Evolutionary conservation across 2,888 invertebrate genomes (phyloP).

Genomic region (Eumacrocentrus americanus): DNA sequence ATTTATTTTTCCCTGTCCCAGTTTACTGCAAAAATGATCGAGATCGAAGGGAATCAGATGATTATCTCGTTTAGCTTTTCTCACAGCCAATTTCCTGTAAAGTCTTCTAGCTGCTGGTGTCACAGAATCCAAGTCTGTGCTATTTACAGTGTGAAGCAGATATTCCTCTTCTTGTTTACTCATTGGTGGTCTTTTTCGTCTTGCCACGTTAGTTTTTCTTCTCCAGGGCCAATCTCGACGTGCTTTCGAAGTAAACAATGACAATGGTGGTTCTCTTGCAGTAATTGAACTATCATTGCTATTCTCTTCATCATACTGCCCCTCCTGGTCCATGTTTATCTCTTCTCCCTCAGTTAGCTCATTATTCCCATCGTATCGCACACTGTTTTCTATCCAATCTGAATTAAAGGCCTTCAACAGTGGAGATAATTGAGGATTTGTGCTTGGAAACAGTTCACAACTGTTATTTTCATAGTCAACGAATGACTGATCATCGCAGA

Average conservation of each 20-base stretch:
- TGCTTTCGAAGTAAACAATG: too few species aligned
- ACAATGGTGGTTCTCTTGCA: constrained; percentile 42
- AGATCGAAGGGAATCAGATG: constrained; percentile 66
- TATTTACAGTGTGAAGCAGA: constrained; percentile 56
- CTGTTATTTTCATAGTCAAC: constrained; percentile 48
- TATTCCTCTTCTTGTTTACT: constrained; percentile 63
- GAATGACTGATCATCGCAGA: background rate
- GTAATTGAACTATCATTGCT: constrained; percentile 38
- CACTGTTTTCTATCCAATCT: constrained; percentile 23
- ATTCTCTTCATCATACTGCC: constrained; percentile 45
- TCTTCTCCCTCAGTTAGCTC: constrained; percentile 51
- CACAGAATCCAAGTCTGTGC: constrained; percentile 45
- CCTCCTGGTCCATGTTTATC: too few species aligned
- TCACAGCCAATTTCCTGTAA: constrained; percentile 67
- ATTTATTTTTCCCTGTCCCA: constrained; percentile 14
- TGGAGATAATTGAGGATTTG: too few species aligned
- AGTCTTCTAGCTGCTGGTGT: constrained; percentile 61
- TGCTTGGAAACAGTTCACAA: too few species aligned
- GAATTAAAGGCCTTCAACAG: too few species aligned
- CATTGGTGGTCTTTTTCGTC: constrained; percentile 54
- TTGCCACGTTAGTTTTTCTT: constrained; percentile 30
- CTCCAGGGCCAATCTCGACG: constrained; percentile 63
- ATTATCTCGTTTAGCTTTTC: constrained; percentile 66
- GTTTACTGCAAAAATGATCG: too few species aligned
- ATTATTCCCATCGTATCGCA: constrained; percentile 53